Evolutionary conservation across 1,140 invertebrate species (phyloP), one percentile per base, ranked within the genome.

Genomic region (Listronotus bonariensis): DNA sequence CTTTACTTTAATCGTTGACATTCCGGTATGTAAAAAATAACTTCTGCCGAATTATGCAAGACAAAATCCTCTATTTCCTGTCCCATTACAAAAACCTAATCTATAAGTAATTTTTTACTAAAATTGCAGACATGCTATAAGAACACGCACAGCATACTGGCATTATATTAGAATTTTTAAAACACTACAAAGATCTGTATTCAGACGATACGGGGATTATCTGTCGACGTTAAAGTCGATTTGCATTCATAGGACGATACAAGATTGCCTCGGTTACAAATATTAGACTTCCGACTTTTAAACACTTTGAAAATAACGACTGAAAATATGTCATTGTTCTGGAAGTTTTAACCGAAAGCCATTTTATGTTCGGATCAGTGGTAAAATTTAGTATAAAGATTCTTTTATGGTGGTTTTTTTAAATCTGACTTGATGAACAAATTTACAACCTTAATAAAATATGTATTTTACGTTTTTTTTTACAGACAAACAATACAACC

Each of bases 171-270:
- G 32, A 63, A 56, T 48, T 63, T 55, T 63, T 18, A 56, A 63
- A 63, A 63, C 52, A 52, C 53, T 55, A 63, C 61, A 63, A 36
- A 41, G 52, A 55, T 63, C 52, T 63, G 53, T 63, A 63, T 63
- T 56, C 61, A 56, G 55, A 42, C 32, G 72, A 75, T 73, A 75
- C 67, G 57, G 61, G 68, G 72, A 73, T 73, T 75, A 73, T 65
- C 59, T 55, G 59, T 7, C 43, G 43, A 67, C 45, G 68, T 65
- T 73, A 65, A 56, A 72, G 62, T 64, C 69, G 56, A 73, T 75
- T 75, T 75, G 73, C 73, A 75, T 75, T 75, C 73, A 75, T 75
- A 72, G 71, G 68, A 65, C 72, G 72, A 71, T 73, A 72, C 70
- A 73, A 70, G 71, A 74, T 74, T 72, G 65, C 68, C 60, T 60